Base-by-base conservation (phyloP, 2,888 invertebrate genomes). In the Crematogaster levior region DNA sequence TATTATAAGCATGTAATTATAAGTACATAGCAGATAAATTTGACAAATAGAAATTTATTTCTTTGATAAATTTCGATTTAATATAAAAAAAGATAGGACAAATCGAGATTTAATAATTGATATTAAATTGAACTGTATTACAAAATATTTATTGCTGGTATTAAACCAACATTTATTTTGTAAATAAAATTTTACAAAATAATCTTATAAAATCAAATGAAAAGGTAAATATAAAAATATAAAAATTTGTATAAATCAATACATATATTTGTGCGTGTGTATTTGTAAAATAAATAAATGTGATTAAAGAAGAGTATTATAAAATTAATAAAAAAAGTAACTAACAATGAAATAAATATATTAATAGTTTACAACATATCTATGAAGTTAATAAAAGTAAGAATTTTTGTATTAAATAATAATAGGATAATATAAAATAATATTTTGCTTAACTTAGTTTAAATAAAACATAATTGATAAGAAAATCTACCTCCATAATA, bases 391-490 rank as follows among this genome's bases (percentile, higher is more conserved):
- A 66, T 43, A 68, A 51, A 43, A 73, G 0, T 10, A 27, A 12
- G 5, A 40, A 73, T 18, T 24, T 70, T n/a, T n/a, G n/a, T n/a
- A 0, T 58, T 5, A 43, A 30, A n/a, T 56, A 18, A 56, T 40
- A 72, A 27, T 58, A 12, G 12, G n/a, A 53, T 3, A n/a, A n/a
- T n/a, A n/a, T n/a, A n/a, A n/a, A n/a, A n/a, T 12, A 1, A 15
- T 72, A 72, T 27, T 27, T 24, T 37, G 10, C 12, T 72, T 58
- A n/a, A 72, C 21, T 43, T 58, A 27, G 2, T 30, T 73, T 58
- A 43, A 70, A 21, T 0, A 5, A 60, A 46, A 2, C 1, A 46
- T 46, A 46, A 30, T 46, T 0, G 18, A 21, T 40, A 56, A 43
- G 27, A 18, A 48, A 18, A 65, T 24, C 10, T 37, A 5, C n/a